Evolutionary conservation across 2,888 invertebrate genomes (phyloP).

Genomic region (Brenthis ino): DNA sequence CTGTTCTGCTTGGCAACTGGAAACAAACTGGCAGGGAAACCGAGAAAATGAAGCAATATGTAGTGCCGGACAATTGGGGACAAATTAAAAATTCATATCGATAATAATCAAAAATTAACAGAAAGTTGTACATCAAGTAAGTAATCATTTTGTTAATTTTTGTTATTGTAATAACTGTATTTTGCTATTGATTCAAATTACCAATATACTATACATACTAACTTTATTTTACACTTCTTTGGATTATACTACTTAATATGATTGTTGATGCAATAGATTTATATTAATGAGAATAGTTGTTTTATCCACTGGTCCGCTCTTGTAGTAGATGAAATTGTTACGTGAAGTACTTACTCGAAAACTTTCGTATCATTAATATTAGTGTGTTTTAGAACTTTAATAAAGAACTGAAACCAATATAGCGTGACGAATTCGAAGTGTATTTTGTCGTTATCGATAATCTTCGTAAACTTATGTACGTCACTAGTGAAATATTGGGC

Average conservation of each 20-base stretch:
- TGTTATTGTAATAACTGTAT: no score
- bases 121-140: not conserved
- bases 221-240: no score
- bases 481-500: constrained; percentile 65
- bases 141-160: no score
- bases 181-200: no score
- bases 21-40: constrained; percentile 61
- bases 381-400: not conserved
- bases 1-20: constrained; percentile 46
- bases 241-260: no score
- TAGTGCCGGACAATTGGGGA: constrained; percentile 49
- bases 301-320: not conserved
- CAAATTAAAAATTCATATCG: not conserved
- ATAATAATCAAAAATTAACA: not conserved
- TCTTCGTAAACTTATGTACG: constrained; percentile 35
- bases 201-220: no score
- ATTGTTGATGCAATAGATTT: no score
- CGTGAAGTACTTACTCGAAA: not conserved
- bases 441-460: constrained; percentile 1
- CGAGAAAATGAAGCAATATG: constrained; percentile 61
- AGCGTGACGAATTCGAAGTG: not conserved
- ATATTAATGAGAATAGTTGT: no score
- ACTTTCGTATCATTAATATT: not conserved
- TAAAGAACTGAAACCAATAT: not conserved
- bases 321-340: no score